Conservation (phyloP, 2,888 invertebrate genomes). For the Dryocosmus kuriphilus region DNA sequence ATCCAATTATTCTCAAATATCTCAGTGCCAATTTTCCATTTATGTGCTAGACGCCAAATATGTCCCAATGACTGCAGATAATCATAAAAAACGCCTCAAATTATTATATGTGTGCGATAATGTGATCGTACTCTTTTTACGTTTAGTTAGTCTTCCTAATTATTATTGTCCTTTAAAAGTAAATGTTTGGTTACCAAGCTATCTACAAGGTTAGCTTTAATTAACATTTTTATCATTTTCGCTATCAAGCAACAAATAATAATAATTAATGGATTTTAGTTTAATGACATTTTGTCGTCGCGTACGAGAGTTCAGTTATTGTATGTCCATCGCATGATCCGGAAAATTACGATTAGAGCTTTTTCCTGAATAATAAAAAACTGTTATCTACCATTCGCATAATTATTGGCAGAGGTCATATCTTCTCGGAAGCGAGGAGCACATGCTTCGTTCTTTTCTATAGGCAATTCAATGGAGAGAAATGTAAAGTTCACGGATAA, state of each 20-base stretch:
- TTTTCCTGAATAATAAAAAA: conserved; percentile 20
- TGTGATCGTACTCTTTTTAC: background rate
- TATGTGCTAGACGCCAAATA: background rate
- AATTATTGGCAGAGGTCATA: conserved; percentile 30
- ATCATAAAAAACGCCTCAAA: background rate
- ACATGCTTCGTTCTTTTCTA: background rate
- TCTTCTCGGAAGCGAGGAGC: conserved; percentile 10
- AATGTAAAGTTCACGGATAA: background rate
- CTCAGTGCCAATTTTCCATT: background rate
- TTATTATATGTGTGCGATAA: background rate
- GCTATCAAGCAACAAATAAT: background rate
- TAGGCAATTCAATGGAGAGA: background rate
- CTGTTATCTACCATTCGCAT: conserved; percentile 14
- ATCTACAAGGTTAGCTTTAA: background rate
- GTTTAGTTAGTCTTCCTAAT: background rate
- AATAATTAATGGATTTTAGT: background rate
- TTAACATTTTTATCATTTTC: background rate
- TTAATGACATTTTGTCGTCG: conserved; percentile 9
- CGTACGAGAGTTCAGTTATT: background rate
- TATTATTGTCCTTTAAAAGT: background rate
- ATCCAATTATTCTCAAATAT: background rate
- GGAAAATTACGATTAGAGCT: background rate
- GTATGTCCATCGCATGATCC: background rate
- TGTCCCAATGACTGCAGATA: background rate
- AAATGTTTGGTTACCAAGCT: background rate